A percentile compares a stretch with the other conserved stretches of the same genome.
These are phyloP conservation scores for Acanthopleura granulata DNA, from an alignment of 2,888 invertebrate genomes.

Conservation along the genomic window DNA sequence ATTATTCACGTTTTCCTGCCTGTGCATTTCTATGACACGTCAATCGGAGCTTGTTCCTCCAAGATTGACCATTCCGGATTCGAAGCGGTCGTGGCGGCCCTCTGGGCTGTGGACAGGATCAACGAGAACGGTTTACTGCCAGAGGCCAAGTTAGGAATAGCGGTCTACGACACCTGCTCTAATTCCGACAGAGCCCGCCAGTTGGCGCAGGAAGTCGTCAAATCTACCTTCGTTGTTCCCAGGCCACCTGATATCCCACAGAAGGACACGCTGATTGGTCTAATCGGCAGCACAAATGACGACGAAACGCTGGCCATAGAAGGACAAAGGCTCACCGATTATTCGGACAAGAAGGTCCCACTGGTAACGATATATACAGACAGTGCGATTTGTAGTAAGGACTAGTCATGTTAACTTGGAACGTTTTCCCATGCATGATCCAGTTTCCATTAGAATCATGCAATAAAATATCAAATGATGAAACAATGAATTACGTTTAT, in stretches of 20 bases:
- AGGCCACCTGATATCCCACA: conserved; percentile 4
- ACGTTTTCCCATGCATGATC: no score
- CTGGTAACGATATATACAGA: neutral
- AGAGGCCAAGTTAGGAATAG: neutral
- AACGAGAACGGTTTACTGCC: neutral
- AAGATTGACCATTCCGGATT: neutral
- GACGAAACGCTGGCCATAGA: conserved; percentile 6
- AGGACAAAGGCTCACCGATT: neutral
- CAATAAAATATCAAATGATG: no score
- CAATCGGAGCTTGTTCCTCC: neutral
- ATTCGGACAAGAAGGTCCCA: neutral
- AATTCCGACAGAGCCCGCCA: neutral
- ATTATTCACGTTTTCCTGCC: conserved; percentile 1
- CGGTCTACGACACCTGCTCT: conserved; percentile 9
- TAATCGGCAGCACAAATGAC: neutral
- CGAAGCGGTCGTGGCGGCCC: neutral
- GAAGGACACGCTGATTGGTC: neutral
- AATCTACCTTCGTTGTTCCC: neutral
- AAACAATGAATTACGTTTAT: no score
- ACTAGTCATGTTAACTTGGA: no score
- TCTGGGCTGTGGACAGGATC: neutral
- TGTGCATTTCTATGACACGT: neutral
- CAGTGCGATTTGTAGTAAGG: no score
- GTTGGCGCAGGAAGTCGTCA: neutral
- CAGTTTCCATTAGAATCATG: no score